Base-by-base conservation (phyloP, 2,113 vertebrate species). In the Xerus inauris region DNA sequence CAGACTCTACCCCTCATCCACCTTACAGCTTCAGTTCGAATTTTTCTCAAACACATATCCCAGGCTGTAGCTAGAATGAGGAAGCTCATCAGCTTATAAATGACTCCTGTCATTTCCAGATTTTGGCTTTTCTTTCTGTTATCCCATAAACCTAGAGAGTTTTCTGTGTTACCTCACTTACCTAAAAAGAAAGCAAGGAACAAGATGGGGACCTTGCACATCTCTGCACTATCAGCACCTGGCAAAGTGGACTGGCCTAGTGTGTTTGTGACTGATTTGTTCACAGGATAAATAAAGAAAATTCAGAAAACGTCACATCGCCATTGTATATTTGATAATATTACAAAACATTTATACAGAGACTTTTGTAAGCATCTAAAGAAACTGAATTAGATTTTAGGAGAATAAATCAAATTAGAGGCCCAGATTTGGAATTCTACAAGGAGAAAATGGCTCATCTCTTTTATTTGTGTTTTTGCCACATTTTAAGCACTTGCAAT, bases 371-470 rank as follows among this genome's bases (percentile, higher is more conserved):
- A 42, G 30, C 10, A 79, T 5, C 85, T 69, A 80, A 84, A 89
- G 22, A 86, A 82, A 89, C 0, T 1, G 28, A 97, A 87, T 49
- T 80, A 5, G 5, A 87, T 86, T 82, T 64, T 2, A 24, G 38
- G n/a, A 47, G 28, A 77, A 83, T 82, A 83, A 92, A 80, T 83
- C 28, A 87, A 92, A 73, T 73, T 24, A 79, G 67, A 95, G 38
- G 75, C 28, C 40, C 9, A 87, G 54, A 57, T 73, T 45, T 96
- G 65, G 17, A 75, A 75, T 69, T 90, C 28, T 76, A 11, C 1
- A 64, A 62, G 20, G 40, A 75, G 42, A 84, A 12, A 30, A 22
- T 79, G 64, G n/a, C 13, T 89, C 5, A 17, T 57, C 2, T 22
- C 30, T 69, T 91, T 87, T 75, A 71, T 57, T 45, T 40, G 5